A percentile compares a stretch with the other conserved stretches of the same genome.
Conservation (phyloP, 2,797 vertebrate genomes). For the Cercopithecus petaurista region DNA sequence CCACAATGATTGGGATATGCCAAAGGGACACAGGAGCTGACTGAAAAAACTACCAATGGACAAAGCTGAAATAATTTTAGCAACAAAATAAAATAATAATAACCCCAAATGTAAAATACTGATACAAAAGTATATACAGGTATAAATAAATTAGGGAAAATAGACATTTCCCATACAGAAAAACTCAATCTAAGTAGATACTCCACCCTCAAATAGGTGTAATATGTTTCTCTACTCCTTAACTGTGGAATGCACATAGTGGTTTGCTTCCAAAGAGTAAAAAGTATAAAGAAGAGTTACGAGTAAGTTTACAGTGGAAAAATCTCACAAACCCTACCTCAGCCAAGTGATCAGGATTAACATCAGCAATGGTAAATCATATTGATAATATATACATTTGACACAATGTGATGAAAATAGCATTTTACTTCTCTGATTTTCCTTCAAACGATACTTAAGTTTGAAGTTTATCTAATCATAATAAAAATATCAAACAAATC, state of each 20-base stretch:
- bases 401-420: neutral
- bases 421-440: neutral
- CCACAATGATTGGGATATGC: neutral
- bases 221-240: neutral
- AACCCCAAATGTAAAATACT: neutral
- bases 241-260: neutral
- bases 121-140: neutral
- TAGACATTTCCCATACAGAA: neutral
- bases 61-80: neutral
- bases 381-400: neutral
- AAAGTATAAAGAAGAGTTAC: neutral
- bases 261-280: neutral
- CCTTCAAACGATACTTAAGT: neutral
- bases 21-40: neutral
- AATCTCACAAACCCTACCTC: neutral
- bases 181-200: neutral
- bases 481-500: neutral
- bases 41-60: neutral
- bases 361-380: neutral
- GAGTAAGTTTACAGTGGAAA: neutral
- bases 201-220: neutral
- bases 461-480: neutral
- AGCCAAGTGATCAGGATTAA: neutral
- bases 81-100: neutral
- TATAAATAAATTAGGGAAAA: neutral